Percentiles rank a stretch among this genome's conserved stretches.
Evolutionary conservation across 2,888 invertebrate species (phyloP).

Genomic region (Dichetophora obliterata): DNA sequence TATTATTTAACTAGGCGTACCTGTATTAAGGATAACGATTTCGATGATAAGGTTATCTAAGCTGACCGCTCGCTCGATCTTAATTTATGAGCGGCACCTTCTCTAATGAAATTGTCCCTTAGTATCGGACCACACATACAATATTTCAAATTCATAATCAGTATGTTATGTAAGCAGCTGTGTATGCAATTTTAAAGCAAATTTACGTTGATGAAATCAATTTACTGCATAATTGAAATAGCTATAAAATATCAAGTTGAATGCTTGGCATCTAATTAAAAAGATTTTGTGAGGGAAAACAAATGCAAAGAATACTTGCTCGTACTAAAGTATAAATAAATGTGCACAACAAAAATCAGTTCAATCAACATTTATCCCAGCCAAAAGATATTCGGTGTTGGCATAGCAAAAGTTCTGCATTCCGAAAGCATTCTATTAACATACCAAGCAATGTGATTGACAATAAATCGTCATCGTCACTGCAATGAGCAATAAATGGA

Average conservation of each 20-base stretch:
- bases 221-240: background rate
- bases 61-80: background rate
- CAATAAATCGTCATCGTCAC: no score
- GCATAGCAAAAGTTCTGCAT: no score
- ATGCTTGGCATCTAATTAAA: background rate
- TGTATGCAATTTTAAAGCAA: background rate
- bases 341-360: no score
- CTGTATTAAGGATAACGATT: constrained; percentile 2
- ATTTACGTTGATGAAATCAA: background rate
- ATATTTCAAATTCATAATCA: background rate
- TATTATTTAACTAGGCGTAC: background rate
- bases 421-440: no score
- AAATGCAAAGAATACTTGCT: no score
- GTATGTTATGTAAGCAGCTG: no score
- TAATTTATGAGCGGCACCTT: constrained; percentile 22
- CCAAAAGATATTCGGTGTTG: no score
- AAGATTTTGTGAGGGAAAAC: no score
- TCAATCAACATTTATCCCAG: no score
- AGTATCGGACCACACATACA: constrained; percentile 15
- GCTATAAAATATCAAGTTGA: background rate
- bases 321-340: no score
- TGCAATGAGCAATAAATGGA: no score
- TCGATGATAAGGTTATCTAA: background rate
- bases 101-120: constrained; percentile 4
- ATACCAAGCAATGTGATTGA: no score